phyloP scores from a whole-genome alignment of 2,797 vertebrate genomes.

The Lacerta bilineata region DNA sequence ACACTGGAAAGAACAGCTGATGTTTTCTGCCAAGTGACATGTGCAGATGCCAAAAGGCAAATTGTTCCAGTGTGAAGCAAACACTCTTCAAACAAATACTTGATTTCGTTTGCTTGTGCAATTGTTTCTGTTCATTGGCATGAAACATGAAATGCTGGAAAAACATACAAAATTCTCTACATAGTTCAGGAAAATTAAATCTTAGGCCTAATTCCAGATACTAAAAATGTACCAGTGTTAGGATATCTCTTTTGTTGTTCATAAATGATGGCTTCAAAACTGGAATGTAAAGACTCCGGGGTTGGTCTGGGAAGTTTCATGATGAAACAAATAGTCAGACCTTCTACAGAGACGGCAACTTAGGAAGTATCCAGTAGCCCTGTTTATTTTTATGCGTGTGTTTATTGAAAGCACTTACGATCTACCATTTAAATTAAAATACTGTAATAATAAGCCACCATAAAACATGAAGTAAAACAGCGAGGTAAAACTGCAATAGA shows the following conservation, averaged over 20 bases:
- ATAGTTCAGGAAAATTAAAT: constrained; percentile 49
- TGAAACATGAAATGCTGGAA: constrained; percentile 58
- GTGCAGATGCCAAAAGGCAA: constrained; percentile 44
- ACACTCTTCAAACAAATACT: constrained; percentile 47
- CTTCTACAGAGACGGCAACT: not conserved
- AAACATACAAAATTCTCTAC: constrained; percentile 60
- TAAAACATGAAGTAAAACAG: not conserved
- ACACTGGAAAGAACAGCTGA: constrained; percentile 38
- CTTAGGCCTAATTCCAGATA: constrained; percentile 43
- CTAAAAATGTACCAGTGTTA: constrained; percentile 27
- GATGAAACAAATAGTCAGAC: not conserved
- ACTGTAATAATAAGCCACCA: not conserved
- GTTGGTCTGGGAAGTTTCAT: not conserved
- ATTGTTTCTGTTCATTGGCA: constrained; percentile 40
- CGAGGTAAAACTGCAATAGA: not conserved
- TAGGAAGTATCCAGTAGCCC: not conserved
- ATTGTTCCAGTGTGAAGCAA: constrained; percentile 52
- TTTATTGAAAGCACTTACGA: not conserved
- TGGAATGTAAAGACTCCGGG: not conserved
- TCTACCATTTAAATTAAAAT: not conserved
- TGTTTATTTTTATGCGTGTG: not conserved
- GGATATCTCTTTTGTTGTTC: constrained; percentile 14
- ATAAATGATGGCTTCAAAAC: constrained; percentile 15
- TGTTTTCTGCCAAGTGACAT: constrained; percentile 37
- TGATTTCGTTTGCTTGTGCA: constrained; percentile 57